Evolutionary conservation across 30 jellyfish, hydroid and myxozoan species (phyloP), one percentile per base, ranked within the genome.

Genomic region (Turritopsis rubra): DNA sequence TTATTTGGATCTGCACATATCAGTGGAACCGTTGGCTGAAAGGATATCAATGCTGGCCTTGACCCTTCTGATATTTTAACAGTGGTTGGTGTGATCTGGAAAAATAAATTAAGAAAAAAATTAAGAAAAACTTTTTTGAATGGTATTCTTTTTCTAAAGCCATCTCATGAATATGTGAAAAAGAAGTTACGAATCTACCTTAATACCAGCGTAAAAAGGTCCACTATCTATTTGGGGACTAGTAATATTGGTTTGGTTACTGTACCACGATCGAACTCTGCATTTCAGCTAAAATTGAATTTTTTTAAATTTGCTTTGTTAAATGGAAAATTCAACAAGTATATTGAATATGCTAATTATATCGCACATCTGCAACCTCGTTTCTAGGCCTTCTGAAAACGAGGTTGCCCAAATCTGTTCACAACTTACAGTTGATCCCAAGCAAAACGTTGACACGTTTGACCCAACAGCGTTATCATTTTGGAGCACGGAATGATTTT

Each of bases 131-230:
- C n/a, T n/a, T n/a, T n/a, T n/a, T n/a, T n/a, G n/a, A n/a, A n/a
- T n/a, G n/a, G n/a, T 1, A 0, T n/a, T 16, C 30, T 68, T 23
- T 27, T 8, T 68, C 9, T 1, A 8, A 68, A 27, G 28, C 8
- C 9, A 68, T n/a, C 4, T 18, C 21, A 60, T 18, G 0, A 60
- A 60, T 18, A 21, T 60, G 73, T 60, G 73, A 21, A 21, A n/a
- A 1, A 29, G 1, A 23, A 21, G 7, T 41, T 29, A 24, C 16
- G 16, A 19, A 28, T 75, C 52, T 79, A 80, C 87, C 87, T 52
- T 54, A 52, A 80, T 52, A 26, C 87, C 87, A 54, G 82, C 82
- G 54, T n/a, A 80, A 66, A 52, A 80, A 1, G 26, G 79, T 29
- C 54, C 54, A 23, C 87, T 80, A 16, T 28, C 65, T 28, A 52